Percentiles rank a stretch among this genome's conserved stretches.
These are phyloP conservation scores for Ophioninae sp. DNA, from an alignment of 2,888 invertebrate genomes.

Conservation along the genomic window DNA sequence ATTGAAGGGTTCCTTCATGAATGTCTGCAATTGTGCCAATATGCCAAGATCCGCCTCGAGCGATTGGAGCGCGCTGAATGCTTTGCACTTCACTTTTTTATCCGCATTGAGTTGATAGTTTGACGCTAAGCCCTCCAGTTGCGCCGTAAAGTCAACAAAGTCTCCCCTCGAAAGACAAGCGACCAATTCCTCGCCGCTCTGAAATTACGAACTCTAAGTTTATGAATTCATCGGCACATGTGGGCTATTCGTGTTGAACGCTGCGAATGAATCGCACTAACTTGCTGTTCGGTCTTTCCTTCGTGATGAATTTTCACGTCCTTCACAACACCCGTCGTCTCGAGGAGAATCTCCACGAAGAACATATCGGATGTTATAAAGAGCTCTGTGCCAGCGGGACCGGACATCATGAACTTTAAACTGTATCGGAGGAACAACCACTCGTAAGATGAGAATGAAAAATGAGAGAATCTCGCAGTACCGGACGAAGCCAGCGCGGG, in stretches of 20 bases:
- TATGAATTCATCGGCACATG: neutral
- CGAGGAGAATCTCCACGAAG: constrained; percentile 94
- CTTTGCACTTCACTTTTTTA: constrained; percentile 96
- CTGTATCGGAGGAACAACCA: constrained; percentile 78
- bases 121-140: constrained; percentile 94
- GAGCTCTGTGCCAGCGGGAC: constrained; percentile 89
- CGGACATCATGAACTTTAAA: constrained; percentile 93
- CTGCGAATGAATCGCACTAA: constrained; percentile 57
- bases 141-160: constrained; percentile 95
- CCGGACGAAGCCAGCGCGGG: too few species aligned
- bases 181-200: constrained; percentile 95
- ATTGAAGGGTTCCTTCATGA: constrained; percentile 87
- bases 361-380: constrained; percentile 99
- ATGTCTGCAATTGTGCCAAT: constrained; percentile 89
- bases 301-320: constrained; percentile 97
- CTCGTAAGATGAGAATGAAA: constrained; percentile 21
- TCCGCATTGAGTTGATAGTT: constrained; percentile 97
- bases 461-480: neutral
- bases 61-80: constrained; percentile 94
- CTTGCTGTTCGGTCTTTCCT: constrained; percentile 86
- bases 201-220: constrained; percentile 76
- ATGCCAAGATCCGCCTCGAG: constrained; percentile 94
- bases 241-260: neutral
- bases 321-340: constrained; percentile 90
- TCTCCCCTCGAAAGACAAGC: constrained; percentile 92